Conservation (phyloP, 1,140 invertebrate genomes). For the Heliothis subflexa region DNA sequence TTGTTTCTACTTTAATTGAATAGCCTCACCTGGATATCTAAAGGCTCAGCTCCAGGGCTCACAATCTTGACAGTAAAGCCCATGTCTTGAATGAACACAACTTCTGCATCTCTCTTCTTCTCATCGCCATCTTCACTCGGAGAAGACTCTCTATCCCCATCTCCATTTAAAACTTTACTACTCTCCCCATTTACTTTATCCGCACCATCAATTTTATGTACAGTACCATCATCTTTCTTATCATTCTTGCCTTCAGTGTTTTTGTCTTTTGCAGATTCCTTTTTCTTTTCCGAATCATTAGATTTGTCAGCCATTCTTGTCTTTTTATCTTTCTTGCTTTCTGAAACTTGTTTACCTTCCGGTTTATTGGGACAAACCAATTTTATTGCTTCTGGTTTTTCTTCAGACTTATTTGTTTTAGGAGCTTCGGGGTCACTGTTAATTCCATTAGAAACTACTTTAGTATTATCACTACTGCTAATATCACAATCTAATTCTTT, state of each 20-base stretch:
- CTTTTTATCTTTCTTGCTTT: conserved; percentile 79
- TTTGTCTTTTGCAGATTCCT: conserved; percentile 58
- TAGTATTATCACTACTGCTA: conserved; percentile 82
- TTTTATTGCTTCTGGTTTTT: conserved; percentile 60
- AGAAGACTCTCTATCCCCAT: conserved; percentile 79
- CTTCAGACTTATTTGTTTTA: conserved; percentile 77
- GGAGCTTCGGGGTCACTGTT: conserved; percentile 78
- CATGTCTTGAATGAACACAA: conserved; percentile 97
- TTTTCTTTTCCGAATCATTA: conserved; percentile 69
- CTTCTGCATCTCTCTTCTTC: conserved; percentile 90
- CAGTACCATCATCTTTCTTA: conserved; percentile 57
- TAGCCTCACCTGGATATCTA: conserved; percentile 93
- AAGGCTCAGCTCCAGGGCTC: conserved; percentile 94
- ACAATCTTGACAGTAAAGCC: conserved; percentile 97
- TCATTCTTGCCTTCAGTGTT: conserved; percentile 63
- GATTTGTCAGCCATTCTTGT: conserved; percentile 63
- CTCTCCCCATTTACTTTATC: conserved; percentile 70
- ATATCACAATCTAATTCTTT: conserved; percentile 83
- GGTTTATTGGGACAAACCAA: conserved; percentile 58
- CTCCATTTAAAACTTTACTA: conserved; percentile 75
- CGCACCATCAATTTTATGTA: conserved; percentile 53
- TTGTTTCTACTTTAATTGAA: no score
- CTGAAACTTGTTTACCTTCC: conserved; percentile 63
- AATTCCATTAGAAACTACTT: conserved; percentile 83
- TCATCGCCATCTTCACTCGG: conserved; percentile 87